Percentiles rank a stretch among this genome's conserved stretches.
These are phyloP conservation scores for Cygnus olor DNA, from an alignment of 2,797 vertebrate species.

Conservation along the genomic window DNA sequence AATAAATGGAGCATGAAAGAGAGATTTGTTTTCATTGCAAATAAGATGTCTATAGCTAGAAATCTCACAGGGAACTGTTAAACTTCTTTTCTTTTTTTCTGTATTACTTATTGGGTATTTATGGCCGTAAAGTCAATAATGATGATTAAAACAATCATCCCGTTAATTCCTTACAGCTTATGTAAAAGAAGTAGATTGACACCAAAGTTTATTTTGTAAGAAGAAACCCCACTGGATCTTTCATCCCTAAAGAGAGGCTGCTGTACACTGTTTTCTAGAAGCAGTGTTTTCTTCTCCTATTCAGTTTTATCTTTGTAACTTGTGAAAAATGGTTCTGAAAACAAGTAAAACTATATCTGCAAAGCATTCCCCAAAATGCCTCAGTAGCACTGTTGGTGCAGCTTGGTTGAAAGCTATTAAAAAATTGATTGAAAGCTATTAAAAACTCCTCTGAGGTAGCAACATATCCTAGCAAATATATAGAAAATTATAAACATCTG, in stretches of 20 bases:
- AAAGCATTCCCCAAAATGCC: background rate
- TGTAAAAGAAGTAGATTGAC: background rate
- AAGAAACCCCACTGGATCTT: background rate
- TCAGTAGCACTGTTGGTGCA: background rate
- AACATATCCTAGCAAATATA: background rate
- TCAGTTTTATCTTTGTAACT: background rate
- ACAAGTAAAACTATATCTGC: background rate
- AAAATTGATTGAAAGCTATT: background rate
- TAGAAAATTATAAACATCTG: constrained; percentile 24
- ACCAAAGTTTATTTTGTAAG: background rate
- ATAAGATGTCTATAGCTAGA: background rate
- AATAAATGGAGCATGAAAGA: background rate
- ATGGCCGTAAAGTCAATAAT: background rate
- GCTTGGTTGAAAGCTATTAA: background rate
- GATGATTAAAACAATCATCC: background rate
- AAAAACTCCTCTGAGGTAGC: background rate
- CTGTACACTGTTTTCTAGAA: background rate
- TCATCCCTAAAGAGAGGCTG: background rate
- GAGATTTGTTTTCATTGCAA: constrained; percentile 5
- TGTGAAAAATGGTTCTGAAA: background rate
- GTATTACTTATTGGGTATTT: background rate
- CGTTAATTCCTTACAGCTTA: background rate
- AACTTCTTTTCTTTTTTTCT: background rate
- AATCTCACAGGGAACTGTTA: background rate
- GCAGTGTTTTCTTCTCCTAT: background rate